A percentile compares a stretch with the other conserved stretches of the same genome.
Evolutionary conservation across 1,140 invertebrate species (phyloP).

Genomic region (Leptinotarsa lineolata): DNA sequence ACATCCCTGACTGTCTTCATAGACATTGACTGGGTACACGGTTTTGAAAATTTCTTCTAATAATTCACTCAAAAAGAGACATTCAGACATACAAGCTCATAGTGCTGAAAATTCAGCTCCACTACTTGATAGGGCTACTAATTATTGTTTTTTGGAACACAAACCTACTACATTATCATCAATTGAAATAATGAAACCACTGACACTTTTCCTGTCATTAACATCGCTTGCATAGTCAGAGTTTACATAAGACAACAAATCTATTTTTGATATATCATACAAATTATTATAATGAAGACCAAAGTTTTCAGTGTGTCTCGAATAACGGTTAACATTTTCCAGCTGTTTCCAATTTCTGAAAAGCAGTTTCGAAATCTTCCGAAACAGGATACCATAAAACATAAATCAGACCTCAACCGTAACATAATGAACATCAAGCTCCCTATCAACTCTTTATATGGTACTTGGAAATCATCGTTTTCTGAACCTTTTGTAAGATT

Average conservation of each 20-base stretch:
- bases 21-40: too few relatives aligned
- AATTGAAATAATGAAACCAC: slow-evolving; percentile 34
- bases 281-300: slow-evolving; percentile 10
- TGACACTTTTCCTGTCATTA: slow-evolving; percentile 35
- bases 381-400: slow-evolving; percentile 24
- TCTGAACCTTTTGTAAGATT: slow-evolving; percentile 14
- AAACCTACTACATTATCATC: slow-evolving; percentile 36
- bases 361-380: slow-evolving; percentile 25
- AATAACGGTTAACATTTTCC: slow-evolving; percentile 17
- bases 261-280: not conserved
- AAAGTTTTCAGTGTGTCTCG: not conserved
- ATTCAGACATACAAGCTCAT: not conserved
- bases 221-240: slow-evolving; percentile 34
- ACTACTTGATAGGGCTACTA: slow-evolving; percentile 41
- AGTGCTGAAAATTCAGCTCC: slow-evolving; percentile 27
- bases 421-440: slow-evolving; percentile 25
- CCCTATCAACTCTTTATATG: slow-evolving; percentile 8
- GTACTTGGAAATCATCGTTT: slow-evolving; percentile 5
- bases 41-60: too few relatives aligned
- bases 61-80: too few relatives aligned
- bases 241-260: slow-evolving; percentile 21
- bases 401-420: slow-evolving; percentile 29
- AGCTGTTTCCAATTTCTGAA: slow-evolving; percentile 6
- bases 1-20: slow-evolving; percentile 27
- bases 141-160: slow-evolving; percentile 41